These are phyloP conservation scores for Luehdorfia chinensis DNA, from an alignment of 1,140 invertebrate genomes.

Conservation along the genomic window DNA sequence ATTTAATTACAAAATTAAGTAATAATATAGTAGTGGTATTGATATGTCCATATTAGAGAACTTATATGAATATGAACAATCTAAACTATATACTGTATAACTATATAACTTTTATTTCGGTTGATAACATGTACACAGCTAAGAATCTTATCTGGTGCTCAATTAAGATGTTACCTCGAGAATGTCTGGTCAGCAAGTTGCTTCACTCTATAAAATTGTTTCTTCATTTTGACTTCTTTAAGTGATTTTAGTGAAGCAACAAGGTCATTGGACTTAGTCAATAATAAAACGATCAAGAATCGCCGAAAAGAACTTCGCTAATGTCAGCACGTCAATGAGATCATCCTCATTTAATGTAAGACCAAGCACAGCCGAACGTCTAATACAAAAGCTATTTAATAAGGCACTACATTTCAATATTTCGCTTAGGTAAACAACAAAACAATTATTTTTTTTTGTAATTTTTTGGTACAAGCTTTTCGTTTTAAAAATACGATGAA, in stretches of 20 bases:
- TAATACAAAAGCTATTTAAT: conserved; percentile 37
- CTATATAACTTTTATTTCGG: too few species aligned
- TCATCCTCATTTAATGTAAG: conserved; percentile 60
- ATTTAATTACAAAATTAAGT: conserved; percentile 10
- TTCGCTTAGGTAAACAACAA: conserved; percentile 24
- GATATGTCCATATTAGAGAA: too few species aligned
- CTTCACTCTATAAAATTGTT: conserved; percentile 92
- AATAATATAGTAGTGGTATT: too few species aligned
- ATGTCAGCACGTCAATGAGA: conserved; percentile 74
- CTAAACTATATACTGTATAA: too few species aligned
- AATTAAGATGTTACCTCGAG: conserved; percentile 82
- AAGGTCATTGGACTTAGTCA: conserved; percentile 73
- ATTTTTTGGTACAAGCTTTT: conserved; percentile 19
- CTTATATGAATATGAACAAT: too few species aligned
- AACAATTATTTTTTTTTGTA: conserved; percentile 21
- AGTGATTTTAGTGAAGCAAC: conserved; percentile 48
- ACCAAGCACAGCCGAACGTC: conserved; percentile 30
- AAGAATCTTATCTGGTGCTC: conserved; percentile 61
- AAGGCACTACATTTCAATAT: conserved; percentile 69
- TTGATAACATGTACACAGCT: conserved; percentile 17
- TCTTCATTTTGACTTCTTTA: conserved; percentile 82
- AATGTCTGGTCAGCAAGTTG: conserved; percentile 93
- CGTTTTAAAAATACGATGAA: conserved; percentile 35
- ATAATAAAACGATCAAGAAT: conserved; percentile 72
- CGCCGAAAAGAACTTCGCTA: conserved; percentile 64